Evolutionary conservation across 2,797 vertebrate species (phyloP).

Genomic region (Typhlichthys subterraneus): DNA sequence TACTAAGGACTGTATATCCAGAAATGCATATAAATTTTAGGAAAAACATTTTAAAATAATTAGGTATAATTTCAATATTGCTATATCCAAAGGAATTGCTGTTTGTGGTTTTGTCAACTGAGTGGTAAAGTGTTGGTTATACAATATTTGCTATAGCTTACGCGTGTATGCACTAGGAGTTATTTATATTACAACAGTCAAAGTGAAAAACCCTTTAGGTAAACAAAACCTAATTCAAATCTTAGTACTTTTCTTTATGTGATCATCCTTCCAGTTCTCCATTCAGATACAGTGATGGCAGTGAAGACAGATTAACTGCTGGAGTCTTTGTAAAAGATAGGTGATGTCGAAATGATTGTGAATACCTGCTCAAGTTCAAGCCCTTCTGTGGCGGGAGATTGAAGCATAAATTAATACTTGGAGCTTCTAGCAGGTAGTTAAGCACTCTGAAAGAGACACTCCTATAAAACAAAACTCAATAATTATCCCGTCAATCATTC

Average conservation of each 20-base stretch:
- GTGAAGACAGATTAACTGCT: not conserved
- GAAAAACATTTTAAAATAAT: not conserved
- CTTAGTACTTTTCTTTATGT: no score
- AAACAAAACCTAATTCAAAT: no score
- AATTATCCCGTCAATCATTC: not conserved
- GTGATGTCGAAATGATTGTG: not conserved
- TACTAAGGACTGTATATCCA: slow-evolving; percentile 8
- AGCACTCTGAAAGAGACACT: not conserved
- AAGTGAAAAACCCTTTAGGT: no score
- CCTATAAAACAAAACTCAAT: not conserved
- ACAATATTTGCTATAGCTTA: no score
- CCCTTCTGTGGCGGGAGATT: not conserved
- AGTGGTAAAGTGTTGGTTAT: no score
- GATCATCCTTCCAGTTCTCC: not conserved
- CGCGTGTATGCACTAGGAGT: no score
- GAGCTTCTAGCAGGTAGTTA: not conserved
- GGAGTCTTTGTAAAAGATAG: not conserved
- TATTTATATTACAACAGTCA: no score
- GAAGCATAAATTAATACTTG: not conserved
- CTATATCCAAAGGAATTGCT: not conserved
- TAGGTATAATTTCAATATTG: not conserved
- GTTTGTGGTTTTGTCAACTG: no score
- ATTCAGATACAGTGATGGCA: not conserved
- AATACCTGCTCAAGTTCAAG: not conserved
- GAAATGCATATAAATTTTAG: not conserved